A percentile compares a stretch with the other conserved stretches of the same genome.
Conservation (phyloP, 2,888 invertebrate genomes). For the Callosobruchus maculatus region DNA sequence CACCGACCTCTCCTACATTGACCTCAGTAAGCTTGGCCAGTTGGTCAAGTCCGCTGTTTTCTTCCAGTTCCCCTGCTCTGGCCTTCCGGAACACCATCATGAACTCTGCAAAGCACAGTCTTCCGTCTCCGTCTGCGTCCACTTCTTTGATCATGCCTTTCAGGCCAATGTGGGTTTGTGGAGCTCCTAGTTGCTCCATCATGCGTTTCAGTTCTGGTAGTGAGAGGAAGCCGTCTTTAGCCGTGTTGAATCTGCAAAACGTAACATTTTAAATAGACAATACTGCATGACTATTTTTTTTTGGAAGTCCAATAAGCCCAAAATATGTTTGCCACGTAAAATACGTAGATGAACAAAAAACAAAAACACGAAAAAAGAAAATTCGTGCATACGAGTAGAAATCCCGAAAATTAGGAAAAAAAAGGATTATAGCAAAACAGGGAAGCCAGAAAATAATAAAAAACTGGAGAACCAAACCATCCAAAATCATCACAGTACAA, state of each 20-base stretch:
- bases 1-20: slow-evolving; percentile 91
- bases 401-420: too few species aligned
- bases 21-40: slow-evolving; percentile 86
- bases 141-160: slow-evolving; percentile 94
- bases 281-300: too few species aligned
- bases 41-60: slow-evolving; percentile 82
- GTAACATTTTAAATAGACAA: too few species aligned
- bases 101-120: slow-evolving; percentile 89
- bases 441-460: too few species aligned
- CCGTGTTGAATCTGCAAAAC: slow-evolving; percentile 78
- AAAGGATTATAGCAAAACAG: too few species aligned
- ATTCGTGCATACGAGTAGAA: too few species aligned
- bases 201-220: slow-evolving; percentile 87
- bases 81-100: slow-evolving; percentile 83
- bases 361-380: too few species aligned
- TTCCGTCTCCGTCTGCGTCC: slow-evolving; percentile 80
- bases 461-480: too few species aligned
- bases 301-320: too few species aligned
- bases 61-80: slow-evolving; percentile 82
- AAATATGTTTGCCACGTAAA: too few species aligned
- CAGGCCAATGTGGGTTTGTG: slow-evolving; percentile 91
- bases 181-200: slow-evolving; percentile 95
- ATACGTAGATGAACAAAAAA: too few species aligned
- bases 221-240: slow-evolving; percentile 84
- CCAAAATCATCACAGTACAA: too few species aligned